Evolutionary conservation across 1,140 invertebrate genomes (phyloP), one percentile per base, ranked within the genome.

Genomic region (Neoseiulus cucumeris): DNA sequence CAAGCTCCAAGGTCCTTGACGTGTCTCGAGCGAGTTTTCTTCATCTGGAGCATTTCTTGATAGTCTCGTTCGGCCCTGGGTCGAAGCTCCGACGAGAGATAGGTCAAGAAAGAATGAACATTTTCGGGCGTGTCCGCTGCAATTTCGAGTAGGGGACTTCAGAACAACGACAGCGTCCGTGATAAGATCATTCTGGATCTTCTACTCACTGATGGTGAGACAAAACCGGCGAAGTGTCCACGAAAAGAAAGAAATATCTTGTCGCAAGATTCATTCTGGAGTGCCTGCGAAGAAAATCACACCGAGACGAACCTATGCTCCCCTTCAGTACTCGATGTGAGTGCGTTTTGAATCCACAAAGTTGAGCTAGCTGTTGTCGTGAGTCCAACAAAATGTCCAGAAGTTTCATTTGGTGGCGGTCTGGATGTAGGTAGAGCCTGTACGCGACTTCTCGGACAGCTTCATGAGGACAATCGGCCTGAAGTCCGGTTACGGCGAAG

Each of bases 281-380:
- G n/a, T n/a, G n/a, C n/a, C n/a, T n/a, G n/a, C n/a, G n/a, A n/a
- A n/a, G n/a, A n/a, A n/a, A n/a, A 64, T 44, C 17, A 14, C 39
- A 51, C 22, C 12, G 12, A 66, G 6, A 28, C 44, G 41, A 17
- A 66, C 89, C 86, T 39, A 89, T 85, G 71, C 89, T 93, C 20
- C 86, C 87, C 72, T 85, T 86, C 2, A 94, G 78, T 9, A 90
- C 89, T 74, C 88, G 82, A 73, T 95, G 87, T 25, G 87, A 85
- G 74, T 89, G 96, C 0, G 87, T 85, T 9, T 80, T 73, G 76
- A 95, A 97, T 1, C 87, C 91, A 74, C 91, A 94, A 28, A 88
- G 79, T 59, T 82, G 75, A 0, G 91, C 91, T 65, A 98, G 79
- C 64, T 85, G 76, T 73, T 87, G 78, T 44, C 93, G 75, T 0